Conservation (phyloP, 2,113 vertebrate species). For the Calypte anna region DNA sequence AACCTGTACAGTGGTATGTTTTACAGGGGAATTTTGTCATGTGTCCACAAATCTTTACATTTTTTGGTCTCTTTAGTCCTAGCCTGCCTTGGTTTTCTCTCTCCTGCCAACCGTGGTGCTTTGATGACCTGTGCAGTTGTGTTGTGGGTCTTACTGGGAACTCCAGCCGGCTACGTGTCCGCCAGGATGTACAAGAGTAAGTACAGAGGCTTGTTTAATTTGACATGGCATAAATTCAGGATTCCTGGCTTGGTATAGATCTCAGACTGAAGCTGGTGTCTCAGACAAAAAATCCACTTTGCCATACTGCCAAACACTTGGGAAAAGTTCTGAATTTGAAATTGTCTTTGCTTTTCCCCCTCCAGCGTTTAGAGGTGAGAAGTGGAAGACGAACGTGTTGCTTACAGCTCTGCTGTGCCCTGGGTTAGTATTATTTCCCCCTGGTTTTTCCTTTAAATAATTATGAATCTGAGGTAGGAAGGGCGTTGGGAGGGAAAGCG, state of each 20-base stretch:
- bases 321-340: conserved; percentile 4
- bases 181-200: conserved; percentile 90
- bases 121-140: conserved; percentile 90
- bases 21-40: not conserved
- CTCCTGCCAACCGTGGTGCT: conserved; percentile 83
- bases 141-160: conserved; percentile 86
- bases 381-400: conserved; percentile 91
- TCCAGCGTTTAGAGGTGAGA: conserved; percentile 88
- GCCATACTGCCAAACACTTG: not conserved
- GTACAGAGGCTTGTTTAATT: not conserved
- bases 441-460: not conserved
- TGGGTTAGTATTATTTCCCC: conserved; percentile 77
- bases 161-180: conserved; percentile 86
- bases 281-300: not conserved
- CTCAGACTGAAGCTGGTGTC: not conserved
- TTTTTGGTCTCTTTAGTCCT: conserved; percentile 66
- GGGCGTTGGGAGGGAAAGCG: not conserved
- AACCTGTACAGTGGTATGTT: not conserved
- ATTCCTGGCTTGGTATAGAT: not conserved
- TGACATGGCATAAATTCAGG: not conserved
- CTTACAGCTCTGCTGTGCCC: conserved; percentile 89
- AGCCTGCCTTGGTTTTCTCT: conserved; percentile 90
- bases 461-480: not conserved
- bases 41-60: not conserved
- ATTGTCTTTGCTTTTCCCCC: conserved; percentile 9